A percentile compares a stretch with the other conserved stretches of the same genome.
Conservation (phyloP, 2,113 vertebrate genomes). For the Tachycineta bicolor region DNA sequence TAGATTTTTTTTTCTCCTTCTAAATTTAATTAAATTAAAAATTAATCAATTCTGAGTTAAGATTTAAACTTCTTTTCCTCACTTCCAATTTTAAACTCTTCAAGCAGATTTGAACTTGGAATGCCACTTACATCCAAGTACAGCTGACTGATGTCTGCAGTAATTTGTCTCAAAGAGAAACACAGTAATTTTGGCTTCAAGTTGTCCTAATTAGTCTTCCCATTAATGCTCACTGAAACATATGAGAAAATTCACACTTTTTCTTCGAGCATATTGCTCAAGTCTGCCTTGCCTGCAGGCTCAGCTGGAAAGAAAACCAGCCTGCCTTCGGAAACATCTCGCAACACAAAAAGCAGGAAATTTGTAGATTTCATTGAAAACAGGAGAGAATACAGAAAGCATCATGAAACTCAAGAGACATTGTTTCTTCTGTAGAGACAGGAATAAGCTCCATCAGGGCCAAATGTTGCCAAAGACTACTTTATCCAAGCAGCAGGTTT, state of each 20-base stretch:
- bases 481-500: not conserved
- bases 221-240: not conserved
- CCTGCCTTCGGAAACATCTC: not conserved
- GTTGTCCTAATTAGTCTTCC: constrained; percentile 29
- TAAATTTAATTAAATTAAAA: not conserved
- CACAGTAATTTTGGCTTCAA: constrained; percentile 25
- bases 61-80: not conserved
- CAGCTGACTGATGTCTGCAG: not conserved
- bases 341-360: not conserved
- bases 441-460: not conserved
- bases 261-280: constrained; percentile 22
- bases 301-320: not conserved
- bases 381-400: not conserved
- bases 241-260: constrained; percentile 24
- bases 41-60: not conserved
- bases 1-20: not conserved
- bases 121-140: not conserved
- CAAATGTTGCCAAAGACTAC: not conserved
- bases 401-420: not conserved
- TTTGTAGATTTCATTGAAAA: not conserved
- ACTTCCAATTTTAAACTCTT: not conserved
- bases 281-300: constrained; percentile 4
- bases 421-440: not conserved
- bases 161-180: constrained; percentile 2
- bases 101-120: not conserved